A percentile compares a stretch with the other conserved stretches of the same genome.
These are phyloP conservation scores for Lerista edwardsae DNA, from an alignment of 2,797 vertebrate genomes.

Conservation along the genomic window DNA sequence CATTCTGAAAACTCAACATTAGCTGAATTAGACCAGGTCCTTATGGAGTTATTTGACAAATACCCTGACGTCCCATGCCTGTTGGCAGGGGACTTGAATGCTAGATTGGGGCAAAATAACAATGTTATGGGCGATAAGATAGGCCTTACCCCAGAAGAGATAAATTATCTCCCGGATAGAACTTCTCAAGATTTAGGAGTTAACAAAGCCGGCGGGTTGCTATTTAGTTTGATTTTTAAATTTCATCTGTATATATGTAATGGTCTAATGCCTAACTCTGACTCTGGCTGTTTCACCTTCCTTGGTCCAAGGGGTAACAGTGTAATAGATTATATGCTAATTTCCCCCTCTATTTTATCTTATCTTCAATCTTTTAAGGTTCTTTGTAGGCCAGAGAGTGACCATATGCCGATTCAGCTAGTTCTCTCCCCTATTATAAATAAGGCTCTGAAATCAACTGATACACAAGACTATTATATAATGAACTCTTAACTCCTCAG, in stretches of 20 bases:
- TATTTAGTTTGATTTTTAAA: background rate
- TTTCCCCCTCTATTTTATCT: background rate
- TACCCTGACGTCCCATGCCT: background rate
- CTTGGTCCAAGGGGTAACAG: background rate
- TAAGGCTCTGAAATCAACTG: too few relatives aligned
- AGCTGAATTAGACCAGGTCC: background rate
- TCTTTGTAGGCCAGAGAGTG: background rate
- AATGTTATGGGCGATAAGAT: background rate
- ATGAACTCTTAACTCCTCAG: too few relatives aligned
- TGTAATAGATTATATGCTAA: background rate
- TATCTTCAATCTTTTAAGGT: background rate
- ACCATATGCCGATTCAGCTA: background rate
- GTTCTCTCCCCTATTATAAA: background rate
- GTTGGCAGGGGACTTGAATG: background rate
- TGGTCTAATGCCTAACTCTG: too few relatives aligned
- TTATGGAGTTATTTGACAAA: background rate
- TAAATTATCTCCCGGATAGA: background rate
- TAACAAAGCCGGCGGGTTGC: background rate
- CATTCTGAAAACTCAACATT: background rate
- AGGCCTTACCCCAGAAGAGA: background rate
- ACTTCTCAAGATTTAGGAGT: background rate
- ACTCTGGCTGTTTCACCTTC: too few relatives aligned
- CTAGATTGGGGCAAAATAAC: background rate
- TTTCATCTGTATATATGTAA: background rate
- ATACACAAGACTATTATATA: too few relatives aligned